Base-by-base conservation (phyloP, 1,140 invertebrate species). In the Trichonephila clavipes region DNA sequence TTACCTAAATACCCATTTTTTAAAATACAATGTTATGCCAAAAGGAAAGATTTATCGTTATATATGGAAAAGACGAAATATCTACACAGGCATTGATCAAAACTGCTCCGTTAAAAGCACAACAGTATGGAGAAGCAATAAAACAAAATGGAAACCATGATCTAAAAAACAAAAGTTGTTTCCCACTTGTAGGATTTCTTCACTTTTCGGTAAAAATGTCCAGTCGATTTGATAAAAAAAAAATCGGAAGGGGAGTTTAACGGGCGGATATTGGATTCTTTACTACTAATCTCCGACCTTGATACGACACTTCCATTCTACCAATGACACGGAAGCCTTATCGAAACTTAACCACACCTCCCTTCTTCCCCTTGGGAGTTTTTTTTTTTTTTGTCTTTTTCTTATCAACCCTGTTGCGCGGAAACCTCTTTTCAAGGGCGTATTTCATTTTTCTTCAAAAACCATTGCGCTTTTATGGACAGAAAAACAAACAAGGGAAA, bases 231-330 rank as follows among this genome's bases (percentile, higher is more conserved):
- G 34, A 18, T 34, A 77, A 34, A 77, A 51, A 28, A 40, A 62
- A 77, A 40, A 28, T 16, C 89, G 72, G 72, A 90, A 90, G 66
- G 77, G 44, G 21, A 34, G 66, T 89, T 58, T 24, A 72, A 61
- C n/a, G 14, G 24, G 69, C 89, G 89, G 89, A 90, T 90, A 90
- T 90, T 90, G 59, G n/a, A 82, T 81, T 90, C 72, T 7, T 28
- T 12, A 8, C 51, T 10, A 7, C 44, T 62, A 77, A 82, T 62
- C 59, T 28, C 18, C 19, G 44, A 58, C 44, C 88, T 44, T 69
- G 44, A 34, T 66, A 64, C 28, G 19, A 72, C 34, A 89, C 66
- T 89, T 89, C 88, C 88, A 64, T 16, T 59, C 12, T 7, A 66
- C 21, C 88, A 89, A 51, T 89, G 44, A 58, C 34, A 51, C 58